Percentiles rank a stretch among this genome's conserved stretches.
These are phyloP conservation scores for Trematomus bernacchii DNA, from an alignment of 2,797 vertebrate species.

Conservation along the genomic window DNA sequence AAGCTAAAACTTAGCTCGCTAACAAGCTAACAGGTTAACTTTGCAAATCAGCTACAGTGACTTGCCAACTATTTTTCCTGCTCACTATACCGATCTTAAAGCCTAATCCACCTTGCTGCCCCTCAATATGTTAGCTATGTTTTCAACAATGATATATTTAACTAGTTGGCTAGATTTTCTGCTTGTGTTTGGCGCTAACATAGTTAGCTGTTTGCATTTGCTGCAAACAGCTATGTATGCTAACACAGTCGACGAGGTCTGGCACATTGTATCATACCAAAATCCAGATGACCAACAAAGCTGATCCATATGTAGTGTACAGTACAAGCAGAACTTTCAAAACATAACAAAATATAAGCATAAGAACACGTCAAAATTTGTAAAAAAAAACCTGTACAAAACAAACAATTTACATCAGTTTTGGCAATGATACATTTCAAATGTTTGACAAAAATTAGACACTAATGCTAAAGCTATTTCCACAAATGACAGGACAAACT, in stretches of 20 bases:
- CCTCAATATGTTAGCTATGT: background rate
- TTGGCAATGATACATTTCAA: background rate
- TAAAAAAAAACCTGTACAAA: background rate
- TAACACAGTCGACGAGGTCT: background rate
- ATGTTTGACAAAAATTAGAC: conserved; percentile 1
- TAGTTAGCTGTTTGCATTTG: background rate
- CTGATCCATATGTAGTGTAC: no score
- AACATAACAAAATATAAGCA: background rate
- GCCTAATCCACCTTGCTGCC: background rate
- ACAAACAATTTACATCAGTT: background rate
- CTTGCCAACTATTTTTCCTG: background rate
- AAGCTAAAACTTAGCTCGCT: background rate
- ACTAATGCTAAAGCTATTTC: background rate
- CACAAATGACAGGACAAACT: conserved; percentile 12
- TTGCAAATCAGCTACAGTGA: background rate
- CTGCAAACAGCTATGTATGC: background rate
- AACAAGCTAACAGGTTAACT: background rate
- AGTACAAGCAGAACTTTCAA: background rate
- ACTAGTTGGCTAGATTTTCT: background rate
- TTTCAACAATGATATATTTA: background rate
- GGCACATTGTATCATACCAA: conserved; percentile 3
- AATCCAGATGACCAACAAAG: background rate
- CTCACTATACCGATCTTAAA: background rate
- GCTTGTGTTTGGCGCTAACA: background rate
- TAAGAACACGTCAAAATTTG: background rate